Conservation (phyloP, 2,113 vertebrate genomes). For the Podocnemis expansa region DNA sequence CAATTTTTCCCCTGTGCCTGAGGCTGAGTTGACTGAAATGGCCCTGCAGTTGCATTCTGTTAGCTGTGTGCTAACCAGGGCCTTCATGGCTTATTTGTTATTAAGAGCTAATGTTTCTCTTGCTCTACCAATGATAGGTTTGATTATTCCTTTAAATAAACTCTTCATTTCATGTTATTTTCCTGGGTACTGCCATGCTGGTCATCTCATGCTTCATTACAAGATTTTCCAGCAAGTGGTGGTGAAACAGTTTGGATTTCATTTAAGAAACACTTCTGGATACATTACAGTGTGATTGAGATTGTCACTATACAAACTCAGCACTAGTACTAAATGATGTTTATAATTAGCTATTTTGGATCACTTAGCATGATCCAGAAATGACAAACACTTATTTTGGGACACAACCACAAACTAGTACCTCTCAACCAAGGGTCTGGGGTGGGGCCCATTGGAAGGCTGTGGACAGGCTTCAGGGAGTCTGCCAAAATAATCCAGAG, state of each 20-base stretch:
- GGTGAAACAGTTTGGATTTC: background rate
- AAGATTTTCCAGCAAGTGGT: background rate
- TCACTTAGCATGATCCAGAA: background rate
- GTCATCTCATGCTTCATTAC: background rate
- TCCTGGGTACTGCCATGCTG: background rate
- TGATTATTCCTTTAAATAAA: background rate
- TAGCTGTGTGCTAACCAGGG: conserved; percentile 57
- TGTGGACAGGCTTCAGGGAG: background rate
- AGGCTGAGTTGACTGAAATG: conserved; percentile 57
- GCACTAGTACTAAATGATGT: background rate
- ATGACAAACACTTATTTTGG: background rate
- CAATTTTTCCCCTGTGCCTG: conserved; percentile 65
- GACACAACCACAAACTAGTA: background rate
- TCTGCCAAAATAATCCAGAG: too few species aligned
- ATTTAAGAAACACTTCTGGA: background rate
- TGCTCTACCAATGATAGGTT: conserved; percentile 28
- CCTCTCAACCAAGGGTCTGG: too few species aligned
- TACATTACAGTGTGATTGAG: background rate
- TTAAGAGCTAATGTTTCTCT: conserved; percentile 33
- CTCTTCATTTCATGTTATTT: background rate
- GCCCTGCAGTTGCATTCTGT: conserved; percentile 64
- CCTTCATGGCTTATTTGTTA: conserved; percentile 71
- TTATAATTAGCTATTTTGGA: background rate
- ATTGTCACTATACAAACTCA: background rate
- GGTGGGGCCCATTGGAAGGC: too few species aligned